Evolutionary conservation across 2,113 vertebrate genomes (phyloP).

Genomic region (Caranx melampygus): DNA sequence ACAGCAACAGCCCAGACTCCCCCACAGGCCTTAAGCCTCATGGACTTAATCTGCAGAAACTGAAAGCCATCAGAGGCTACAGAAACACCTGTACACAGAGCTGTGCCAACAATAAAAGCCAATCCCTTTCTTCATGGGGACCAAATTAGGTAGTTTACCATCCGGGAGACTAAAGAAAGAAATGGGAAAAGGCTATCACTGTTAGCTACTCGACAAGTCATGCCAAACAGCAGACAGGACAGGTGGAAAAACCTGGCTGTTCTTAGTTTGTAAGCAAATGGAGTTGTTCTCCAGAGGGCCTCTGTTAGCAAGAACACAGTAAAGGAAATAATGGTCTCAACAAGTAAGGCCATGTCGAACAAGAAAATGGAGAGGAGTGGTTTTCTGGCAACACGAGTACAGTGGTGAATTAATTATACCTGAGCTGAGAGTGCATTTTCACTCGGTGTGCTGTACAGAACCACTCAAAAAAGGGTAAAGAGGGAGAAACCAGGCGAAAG

Average conservation of each 20-base stretch:
- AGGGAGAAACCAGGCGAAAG: conserved; percentile 4
- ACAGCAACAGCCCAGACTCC: conserved; percentile 29
- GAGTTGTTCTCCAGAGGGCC: conserved; percentile 46
- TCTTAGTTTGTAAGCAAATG: conserved; percentile 43
- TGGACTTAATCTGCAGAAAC: conserved; percentile 53
- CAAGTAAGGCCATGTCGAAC: conserved; percentile 30
- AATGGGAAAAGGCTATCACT: conserved; percentile 42
- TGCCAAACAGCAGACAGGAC: conserved; percentile 43
- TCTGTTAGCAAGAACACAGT: conserved; percentile 44
- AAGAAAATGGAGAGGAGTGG: conserved; percentile 32
- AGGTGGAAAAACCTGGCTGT: conserved; percentile 29
- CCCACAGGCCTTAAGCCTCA: conserved; percentile 35
- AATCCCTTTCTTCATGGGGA: conserved; percentile 19
- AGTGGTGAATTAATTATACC: conserved; percentile 56
- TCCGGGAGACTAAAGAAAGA: conserved; percentile 23
- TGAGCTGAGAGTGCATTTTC: conserved; percentile 48
- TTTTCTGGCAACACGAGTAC: conserved; percentile 22
- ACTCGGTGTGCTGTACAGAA: conserved; percentile 10
- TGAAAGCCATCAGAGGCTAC: conserved; percentile 51
- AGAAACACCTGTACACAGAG: conserved; percentile 53
- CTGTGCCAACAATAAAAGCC: conserved; percentile 32
- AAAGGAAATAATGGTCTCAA: conserved; percentile 37
- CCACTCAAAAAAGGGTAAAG: conserved; percentile 26
- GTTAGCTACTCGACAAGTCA: conserved; percentile 39
- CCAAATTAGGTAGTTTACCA: conserved; percentile 62